Conservation (phyloP, 1,140 invertebrate species). For the Camponotus floridanus region DNA sequence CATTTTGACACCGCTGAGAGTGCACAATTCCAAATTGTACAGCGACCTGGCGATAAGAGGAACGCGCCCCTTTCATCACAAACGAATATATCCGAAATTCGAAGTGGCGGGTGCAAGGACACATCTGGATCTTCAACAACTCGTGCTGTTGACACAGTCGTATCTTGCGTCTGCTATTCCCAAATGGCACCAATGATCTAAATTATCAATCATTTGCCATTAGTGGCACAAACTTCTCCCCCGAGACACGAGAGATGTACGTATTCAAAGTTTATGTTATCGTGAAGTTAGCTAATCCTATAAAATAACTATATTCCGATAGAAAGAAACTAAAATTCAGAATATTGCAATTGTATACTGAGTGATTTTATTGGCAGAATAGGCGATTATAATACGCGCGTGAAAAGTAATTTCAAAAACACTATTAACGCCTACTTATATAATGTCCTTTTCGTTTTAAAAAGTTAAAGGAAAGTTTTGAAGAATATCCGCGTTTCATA, state of each 20-base stretch:
- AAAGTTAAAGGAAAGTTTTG: too few species aligned
- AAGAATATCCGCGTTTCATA: neutral
- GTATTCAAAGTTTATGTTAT: neutral
- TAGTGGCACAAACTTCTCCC: constrained; percentile 57
- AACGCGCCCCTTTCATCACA: constrained; percentile 2
- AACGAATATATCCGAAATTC: constrained; percentile 48
- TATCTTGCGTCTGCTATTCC: constrained; percentile 54
- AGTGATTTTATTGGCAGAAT: neutral
- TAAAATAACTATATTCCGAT: neutral
- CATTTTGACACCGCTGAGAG: constrained; percentile 57
- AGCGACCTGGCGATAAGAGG: constrained; percentile 29
- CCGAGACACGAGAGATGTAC: constrained; percentile 27
- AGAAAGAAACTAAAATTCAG: neutral
- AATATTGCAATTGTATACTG: neutral
- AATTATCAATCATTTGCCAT: constrained; percentile 70
- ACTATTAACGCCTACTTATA: neutral
- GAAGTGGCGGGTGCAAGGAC: neutral
- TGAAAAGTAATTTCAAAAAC: neutral
- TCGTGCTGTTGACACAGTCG: constrained; percentile 33
- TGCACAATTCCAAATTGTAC: constrained; percentile 43
- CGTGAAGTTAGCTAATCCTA: neutral
- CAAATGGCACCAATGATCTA: constrained; percentile 35
- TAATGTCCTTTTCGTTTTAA: neutral
- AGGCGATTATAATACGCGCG: too few species aligned
- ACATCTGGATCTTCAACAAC: constrained; percentile 53